These are phyloP conservation scores for Tyrannus savana DNA, from an alignment of 2,113 vertebrate genomes.

Conservation along the genomic window DNA sequence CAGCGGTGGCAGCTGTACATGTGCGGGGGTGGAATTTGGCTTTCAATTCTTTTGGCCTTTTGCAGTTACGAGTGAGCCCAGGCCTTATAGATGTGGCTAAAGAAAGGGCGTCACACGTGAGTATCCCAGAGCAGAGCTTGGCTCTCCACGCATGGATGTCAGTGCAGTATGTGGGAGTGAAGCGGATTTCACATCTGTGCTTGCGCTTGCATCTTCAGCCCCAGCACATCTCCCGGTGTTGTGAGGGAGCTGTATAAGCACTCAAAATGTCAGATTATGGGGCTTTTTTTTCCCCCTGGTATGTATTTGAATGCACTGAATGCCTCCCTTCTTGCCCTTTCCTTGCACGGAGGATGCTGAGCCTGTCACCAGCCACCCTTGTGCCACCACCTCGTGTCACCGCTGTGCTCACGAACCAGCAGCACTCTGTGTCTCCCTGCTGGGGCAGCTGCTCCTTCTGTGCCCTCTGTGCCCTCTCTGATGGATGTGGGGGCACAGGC, in stretches of 20 bases:
- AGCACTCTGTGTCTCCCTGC: accelerated
- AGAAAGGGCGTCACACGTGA: neutral
- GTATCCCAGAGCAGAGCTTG: neutral
- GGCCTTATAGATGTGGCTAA: conserved; percentile 19
- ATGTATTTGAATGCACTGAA: neutral
- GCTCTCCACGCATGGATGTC: neutral
- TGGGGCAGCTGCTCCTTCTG: neutral
- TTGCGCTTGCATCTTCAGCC: neutral
- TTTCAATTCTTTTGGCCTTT: conserved; percentile 17
- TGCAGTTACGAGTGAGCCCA: neutral
- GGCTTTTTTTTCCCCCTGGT: accelerated
- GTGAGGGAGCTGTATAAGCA: accelerated
- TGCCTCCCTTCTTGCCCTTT: neutral
- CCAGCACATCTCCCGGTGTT: neutral
- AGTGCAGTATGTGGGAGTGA: neutral
- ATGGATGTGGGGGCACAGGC: too few species aligned
- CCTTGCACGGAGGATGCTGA: neutral
- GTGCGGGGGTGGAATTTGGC: neutral
- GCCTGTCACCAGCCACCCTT: neutral
- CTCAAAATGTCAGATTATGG: neutral
- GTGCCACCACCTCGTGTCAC: neutral
- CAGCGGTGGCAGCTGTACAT: accelerated
- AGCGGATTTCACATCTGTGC: neutral
- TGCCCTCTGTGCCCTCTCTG: neutral
- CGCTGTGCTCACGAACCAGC: accelerated